Evolutionary conservation across 1,140 invertebrate species (phyloP), one percentile per base, ranked within the genome.

Genomic region (Belonocnema kinseyi): DNA sequence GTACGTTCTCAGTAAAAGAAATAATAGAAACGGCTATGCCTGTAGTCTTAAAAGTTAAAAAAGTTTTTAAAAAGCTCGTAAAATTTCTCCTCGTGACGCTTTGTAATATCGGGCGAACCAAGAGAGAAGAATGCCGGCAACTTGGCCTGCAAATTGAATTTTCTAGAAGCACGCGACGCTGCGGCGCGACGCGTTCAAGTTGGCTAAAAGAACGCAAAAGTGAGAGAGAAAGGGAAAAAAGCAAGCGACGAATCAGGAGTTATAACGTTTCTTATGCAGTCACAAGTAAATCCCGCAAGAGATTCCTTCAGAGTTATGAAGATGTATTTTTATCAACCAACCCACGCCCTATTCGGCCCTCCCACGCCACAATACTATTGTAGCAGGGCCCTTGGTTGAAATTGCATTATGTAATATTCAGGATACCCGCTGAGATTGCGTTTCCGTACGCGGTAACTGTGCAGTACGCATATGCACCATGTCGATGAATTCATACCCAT

Each of bases 321-420:
- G 81, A 82, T 83, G 81, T 82, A 83, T 85, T 85, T 85, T 81
- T 77, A 83, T 80, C 79, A 77, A 75, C 74, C 78, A 71, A 77
- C 76, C 73, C 76, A 80, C 58, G 51, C 77, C 75, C 78, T 76
- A 77, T 78, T 71, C 78, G 74, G 74, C n/a, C 53, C 72, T 26
- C n/a, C 72, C 73, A 52, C 53, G 53, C 75, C 52, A 66, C 26
- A 54, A 54, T 54, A 73, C 17, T 52, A 76, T 73, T 78, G 61
- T 82, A 79, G 81, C 83, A 79, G 81, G 82, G 76, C 82, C 83
- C n/a, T n/a, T 78, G 74, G 82, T 88, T 83, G 82, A 89, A 89
- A 89, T 90, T 90, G 86, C 83, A 83, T 89, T 85, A 85, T 89
- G 85, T 86, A 88, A 89, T 89, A 90, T 90, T 89, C 86, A 89